These are phyloP conservation scores for Scaptomyza tumidula DNA, from an alignment of 2,888 invertebrate genomes.

Conservation along the genomic window DNA sequence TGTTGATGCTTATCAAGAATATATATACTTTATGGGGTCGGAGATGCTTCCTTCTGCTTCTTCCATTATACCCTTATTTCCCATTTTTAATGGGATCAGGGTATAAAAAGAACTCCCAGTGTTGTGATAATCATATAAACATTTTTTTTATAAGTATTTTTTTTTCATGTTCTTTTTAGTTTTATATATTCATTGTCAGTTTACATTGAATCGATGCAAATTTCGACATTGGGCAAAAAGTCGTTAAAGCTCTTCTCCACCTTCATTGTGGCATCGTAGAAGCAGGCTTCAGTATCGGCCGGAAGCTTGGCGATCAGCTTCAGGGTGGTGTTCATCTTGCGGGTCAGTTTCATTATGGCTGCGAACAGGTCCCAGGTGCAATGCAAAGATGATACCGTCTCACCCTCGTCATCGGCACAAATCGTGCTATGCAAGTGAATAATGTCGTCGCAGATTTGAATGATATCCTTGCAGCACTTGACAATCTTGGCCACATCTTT, in stretches of 20 bases:
- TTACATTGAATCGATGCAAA: conserved; percentile 34
- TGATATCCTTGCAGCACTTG: conserved; percentile 30
- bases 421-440: conserved; percentile 28
- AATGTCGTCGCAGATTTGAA: conserved; percentile 30
- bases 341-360: conserved; percentile 24
- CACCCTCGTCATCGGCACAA: conserved; percentile 16
- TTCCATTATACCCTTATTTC: too few relatives aligned
- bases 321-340: conserved; percentile 14
- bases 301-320: conserved; percentile 33
- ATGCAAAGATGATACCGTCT: background rate
- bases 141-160: background rate
- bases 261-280: conserved; percentile 28
- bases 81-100: too few relatives aligned
- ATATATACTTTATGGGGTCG: too few relatives aligned
- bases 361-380: conserved; percentile 17
- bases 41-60: too few relatives aligned
- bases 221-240: conserved; percentile 25
- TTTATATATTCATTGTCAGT: too few relatives aligned
- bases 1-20: too few relatives aligned
- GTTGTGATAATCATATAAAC: too few relatives aligned
- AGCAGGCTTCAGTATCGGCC: conserved; percentile 36
- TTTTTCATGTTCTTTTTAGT: background rate
- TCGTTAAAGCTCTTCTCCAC: conserved; percentile 11
- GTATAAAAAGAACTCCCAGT: too few relatives aligned
- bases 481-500: conserved; percentile 41